Conservation (phyloP, 2,888 invertebrate genomes). For the Scaptodrosophila latifasciaeformis region DNA sequence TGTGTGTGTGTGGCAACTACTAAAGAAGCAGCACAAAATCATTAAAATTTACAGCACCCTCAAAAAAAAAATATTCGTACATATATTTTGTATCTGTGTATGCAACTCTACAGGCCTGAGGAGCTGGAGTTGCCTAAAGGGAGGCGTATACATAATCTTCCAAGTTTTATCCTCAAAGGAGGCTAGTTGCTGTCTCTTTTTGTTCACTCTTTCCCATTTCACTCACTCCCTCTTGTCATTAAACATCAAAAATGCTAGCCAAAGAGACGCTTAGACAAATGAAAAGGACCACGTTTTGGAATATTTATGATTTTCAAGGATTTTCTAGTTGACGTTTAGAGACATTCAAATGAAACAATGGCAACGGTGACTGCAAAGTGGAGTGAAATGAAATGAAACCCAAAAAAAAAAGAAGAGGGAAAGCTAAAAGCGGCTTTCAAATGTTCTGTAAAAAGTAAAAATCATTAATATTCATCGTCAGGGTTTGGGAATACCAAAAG, state of each 20-base stretch:
- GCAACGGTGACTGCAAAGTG: background rate
- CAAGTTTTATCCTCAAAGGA: too few relatives aligned
- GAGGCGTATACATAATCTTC: too few relatives aligned
- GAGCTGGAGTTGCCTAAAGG: conserved; percentile 16
- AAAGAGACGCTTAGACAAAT: background rate
- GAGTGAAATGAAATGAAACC: conserved; percentile 18
- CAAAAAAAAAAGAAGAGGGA: conserved; percentile 15
- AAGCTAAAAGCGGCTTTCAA: conserved; percentile 32
- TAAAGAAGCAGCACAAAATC: conserved; percentile 39
- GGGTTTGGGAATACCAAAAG: too few relatives aligned
- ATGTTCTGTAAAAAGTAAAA: conserved; percentile 39
- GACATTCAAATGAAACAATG: conserved; percentile 21
- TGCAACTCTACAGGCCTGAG: conserved; percentile 35
- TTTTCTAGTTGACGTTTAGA: conserved; percentile 59
- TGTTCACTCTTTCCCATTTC: too few relatives aligned
- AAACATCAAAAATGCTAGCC: conserved; percentile 48
- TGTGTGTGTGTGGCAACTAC: conserved; percentile 17
- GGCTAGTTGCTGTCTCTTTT: too few relatives aligned
- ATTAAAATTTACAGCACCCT: conserved; percentile 49
- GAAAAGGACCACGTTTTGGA: conserved; percentile 31
- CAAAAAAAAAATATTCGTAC: too few relatives aligned
- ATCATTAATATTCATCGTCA: conserved; percentile 73
- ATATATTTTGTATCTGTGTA: too few relatives aligned
- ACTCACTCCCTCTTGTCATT: too few relatives aligned
- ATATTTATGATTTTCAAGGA: conserved; percentile 69